A percentile compares a stretch with the other conserved stretches of the same genome.
phyloP scores from a whole-genome alignment of 2,797 vertebrate species.

The Poeciliopsis gracilis region DNA sequence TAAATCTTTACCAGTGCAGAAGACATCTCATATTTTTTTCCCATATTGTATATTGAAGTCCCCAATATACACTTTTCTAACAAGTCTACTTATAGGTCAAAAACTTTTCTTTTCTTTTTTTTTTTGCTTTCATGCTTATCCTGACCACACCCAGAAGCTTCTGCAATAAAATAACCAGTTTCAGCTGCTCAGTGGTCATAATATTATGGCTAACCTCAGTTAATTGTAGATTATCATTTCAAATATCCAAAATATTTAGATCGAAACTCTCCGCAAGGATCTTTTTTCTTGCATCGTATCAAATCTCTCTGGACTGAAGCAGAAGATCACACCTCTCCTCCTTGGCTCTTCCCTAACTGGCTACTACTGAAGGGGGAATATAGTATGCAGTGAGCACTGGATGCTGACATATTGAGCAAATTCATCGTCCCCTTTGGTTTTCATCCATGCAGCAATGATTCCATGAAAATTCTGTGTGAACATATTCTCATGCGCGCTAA shows the following conservation, averaged over 20 bases:
- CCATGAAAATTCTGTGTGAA: conserved; percentile 69
- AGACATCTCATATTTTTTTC: background rate
- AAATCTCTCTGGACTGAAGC: conserved; percentile 28
- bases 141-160: background rate
- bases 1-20: background rate
- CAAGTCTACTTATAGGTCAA: background rate
- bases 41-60: background rate
- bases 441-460: conserved; percentile 62
- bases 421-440: conserved; percentile 45
- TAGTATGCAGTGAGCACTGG: conserved; percentile 14
- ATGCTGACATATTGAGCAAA: conserved; percentile 52
- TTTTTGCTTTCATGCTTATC: background rate
- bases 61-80: background rate
- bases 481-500: conserved; percentile 56
- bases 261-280: conserved; percentile 5
- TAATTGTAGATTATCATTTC: conserved; percentile 9
- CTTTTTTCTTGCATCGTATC: conserved; percentile 21
- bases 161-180: background rate
- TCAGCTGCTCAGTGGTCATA: background rate
- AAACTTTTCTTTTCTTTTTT: background rate
- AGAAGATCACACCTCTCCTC: conserved; percentile 23
- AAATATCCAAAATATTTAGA: conserved; percentile 26
- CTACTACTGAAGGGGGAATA: conserved; percentile 27
- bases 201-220: background rate
- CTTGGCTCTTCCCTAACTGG: conserved; percentile 16